Evolutionary conservation across 1,140 invertebrate species (phyloP).

Genomic region (Cotesia chilonis): DNA sequence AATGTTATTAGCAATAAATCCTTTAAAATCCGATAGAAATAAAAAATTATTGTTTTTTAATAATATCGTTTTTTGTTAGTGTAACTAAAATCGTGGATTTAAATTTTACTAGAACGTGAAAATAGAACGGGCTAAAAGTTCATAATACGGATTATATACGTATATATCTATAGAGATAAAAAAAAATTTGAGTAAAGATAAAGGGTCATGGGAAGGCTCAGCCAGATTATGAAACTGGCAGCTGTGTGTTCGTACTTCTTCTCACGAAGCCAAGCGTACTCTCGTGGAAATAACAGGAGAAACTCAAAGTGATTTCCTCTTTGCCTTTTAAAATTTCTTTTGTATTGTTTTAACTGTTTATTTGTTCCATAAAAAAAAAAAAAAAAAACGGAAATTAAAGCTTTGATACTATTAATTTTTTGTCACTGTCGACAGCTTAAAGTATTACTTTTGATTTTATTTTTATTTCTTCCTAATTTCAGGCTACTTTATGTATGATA

Average conservation of each 20-base stretch:
- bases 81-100: slow-evolving; percentile 21
- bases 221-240: slow-evolving; percentile 34
- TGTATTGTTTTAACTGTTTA: slow-evolving; percentile 7
- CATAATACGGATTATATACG: slow-evolving; percentile 24
- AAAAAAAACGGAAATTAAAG: no score
- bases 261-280: slow-evolving; percentile 33
- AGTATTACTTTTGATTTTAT: no score
- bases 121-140: slow-evolving; percentile 15
- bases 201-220: slow-evolving; percentile 18
- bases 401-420: no score
- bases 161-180: slow-evolving; percentile 18
- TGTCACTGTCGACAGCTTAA: no score
- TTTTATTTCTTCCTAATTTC: no score
- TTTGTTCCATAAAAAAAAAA: background rate
- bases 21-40: background rate
- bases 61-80: slow-evolving; percentile 8
- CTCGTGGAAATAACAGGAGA: slow-evolving; percentile 26
- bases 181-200: slow-evolving; percentile 15
- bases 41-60: background rate
- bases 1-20: no score
- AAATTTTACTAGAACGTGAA: slow-evolving; percentile 7
- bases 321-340: slow-evolving; percentile 15
- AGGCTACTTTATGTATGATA: no score
- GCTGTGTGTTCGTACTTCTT: slow-evolving; percentile 31
- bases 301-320: slow-evolving; percentile 28